Base-by-base conservation (phyloP, 2,113 vertebrate species). In the Spea bombifrons region DNA sequence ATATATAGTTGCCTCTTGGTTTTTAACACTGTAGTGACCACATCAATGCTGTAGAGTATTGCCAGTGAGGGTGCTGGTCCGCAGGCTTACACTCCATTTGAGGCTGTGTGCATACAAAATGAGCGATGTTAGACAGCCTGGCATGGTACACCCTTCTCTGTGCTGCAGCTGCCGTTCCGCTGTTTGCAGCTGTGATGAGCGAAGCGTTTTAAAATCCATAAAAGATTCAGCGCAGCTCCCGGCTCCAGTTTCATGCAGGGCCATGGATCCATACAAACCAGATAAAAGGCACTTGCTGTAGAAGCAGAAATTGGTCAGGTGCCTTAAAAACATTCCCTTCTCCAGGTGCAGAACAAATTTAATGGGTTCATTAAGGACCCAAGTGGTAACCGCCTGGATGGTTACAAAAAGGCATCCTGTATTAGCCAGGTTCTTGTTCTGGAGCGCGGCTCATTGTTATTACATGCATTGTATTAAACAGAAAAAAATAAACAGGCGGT, bases 141-240 rank as follows among this genome's bases (percentile, higher is more conserved):
- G 67, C 46, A 43, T 49, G 75, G 75, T 63, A 4, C 55, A 4
- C 53, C 43, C 16, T 9, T 47, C 48, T 65, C 48, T 46, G 17
- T 45, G 68, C 45, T 52, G 68, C 76, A 78, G 76, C 76, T 72
- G 76, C 76, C 15, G 48, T 45, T 30, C 48, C 30, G 17, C 76
- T 47, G 47, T 30, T 47, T 72, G 68, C 76, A 71, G 76, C 76
- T 78, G 76, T 72, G 76, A 78, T 66, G 69, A 78, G 59, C 50
- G 13, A 72, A 78, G 76, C 59, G 48, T 47, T 71, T 78, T 72
- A 78, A 57, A 55, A 55, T 78, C 69, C 72, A 72, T 72, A 45
- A 78, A 78, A 72, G 68, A 78, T 78, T 78, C 59, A 78, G 66
- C 47, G 45, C 10, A 61, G 57, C 47, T 65, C 47, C 47, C 50